Conservation (phyloP, 2,113 vertebrate genomes). For the Phocoena sinus region DNA sequence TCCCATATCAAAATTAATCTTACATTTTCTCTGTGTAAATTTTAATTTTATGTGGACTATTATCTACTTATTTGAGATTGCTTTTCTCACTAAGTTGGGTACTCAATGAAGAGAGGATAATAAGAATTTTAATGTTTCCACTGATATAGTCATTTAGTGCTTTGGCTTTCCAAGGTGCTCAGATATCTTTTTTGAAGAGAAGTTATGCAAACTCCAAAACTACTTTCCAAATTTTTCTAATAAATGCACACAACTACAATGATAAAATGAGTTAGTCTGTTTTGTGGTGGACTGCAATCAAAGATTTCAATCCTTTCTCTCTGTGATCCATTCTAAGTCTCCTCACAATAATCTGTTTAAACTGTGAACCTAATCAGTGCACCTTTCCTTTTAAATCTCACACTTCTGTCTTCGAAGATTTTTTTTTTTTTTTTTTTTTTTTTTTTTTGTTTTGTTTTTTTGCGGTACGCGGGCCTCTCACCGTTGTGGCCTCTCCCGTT, state of each 20-base stretch:
- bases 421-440: too few relatives aligned
- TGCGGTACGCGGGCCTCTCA: too few relatives aligned
- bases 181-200: background rate
- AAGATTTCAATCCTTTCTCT: background rate
- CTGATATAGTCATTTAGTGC: background rate
- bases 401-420: background rate
- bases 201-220: background rate
- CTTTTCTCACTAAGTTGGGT: background rate
- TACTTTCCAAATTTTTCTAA: background rate
- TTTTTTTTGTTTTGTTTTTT: too few relatives aligned
- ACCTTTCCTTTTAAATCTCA: background rate
- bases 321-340: background rate
- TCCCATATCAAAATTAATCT: background rate
- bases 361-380: background rate
- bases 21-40: background rate
- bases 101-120: background rate
- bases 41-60: background rate
- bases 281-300: background rate
- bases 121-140: background rate
- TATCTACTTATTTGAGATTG: background rate
- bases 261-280: background rate
- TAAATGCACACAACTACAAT: background rate
- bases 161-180: background rate
- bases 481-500: too few relatives aligned
- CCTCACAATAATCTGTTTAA: background rate